A percentile compares a stretch with the other conserved stretches of the same genome.
Evolutionary conservation across 2,888 invertebrate species (phyloP).

Genomic region (Diarsia brunnea): DNA sequence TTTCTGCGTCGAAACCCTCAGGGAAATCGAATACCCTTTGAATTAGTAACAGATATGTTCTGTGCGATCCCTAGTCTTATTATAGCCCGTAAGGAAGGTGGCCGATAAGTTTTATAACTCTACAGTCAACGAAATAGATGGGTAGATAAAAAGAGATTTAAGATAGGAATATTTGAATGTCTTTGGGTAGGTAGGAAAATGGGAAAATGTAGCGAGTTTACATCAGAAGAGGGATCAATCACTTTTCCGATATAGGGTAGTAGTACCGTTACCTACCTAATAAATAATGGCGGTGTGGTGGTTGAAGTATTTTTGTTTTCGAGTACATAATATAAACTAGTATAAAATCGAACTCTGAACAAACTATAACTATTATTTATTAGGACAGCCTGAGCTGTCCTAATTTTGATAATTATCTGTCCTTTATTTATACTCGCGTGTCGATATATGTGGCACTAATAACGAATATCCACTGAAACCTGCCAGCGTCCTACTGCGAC

Average conservation of each 20-base stretch:
- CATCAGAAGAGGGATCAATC: neutral
- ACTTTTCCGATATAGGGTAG: neutral
- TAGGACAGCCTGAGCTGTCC: no score
- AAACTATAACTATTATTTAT: no score
- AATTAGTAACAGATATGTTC: constrained; percentile 2
- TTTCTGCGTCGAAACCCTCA: neutral
- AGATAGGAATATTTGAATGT: no score
- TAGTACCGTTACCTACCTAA: neutral
- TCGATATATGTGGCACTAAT: no score
- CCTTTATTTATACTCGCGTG: no score
- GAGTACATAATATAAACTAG: no score
- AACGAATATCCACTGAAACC: neutral
- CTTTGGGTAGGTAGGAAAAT: no score
- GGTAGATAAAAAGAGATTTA: no score
- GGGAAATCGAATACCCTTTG: neutral
- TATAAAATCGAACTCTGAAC: no score
- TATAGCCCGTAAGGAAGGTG: neutral
- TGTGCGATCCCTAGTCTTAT: neutral
- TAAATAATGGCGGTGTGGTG: neutral
- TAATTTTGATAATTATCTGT: no score
- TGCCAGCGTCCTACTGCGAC: neutral
- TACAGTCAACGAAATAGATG: constrained; percentile 1
- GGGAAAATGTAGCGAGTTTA: no score
- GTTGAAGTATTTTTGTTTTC: neutral
- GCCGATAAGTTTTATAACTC: neutral